Base-by-base conservation (phyloP, 2,113 vertebrate genomes). In the Istiophorus platypterus region DNA sequence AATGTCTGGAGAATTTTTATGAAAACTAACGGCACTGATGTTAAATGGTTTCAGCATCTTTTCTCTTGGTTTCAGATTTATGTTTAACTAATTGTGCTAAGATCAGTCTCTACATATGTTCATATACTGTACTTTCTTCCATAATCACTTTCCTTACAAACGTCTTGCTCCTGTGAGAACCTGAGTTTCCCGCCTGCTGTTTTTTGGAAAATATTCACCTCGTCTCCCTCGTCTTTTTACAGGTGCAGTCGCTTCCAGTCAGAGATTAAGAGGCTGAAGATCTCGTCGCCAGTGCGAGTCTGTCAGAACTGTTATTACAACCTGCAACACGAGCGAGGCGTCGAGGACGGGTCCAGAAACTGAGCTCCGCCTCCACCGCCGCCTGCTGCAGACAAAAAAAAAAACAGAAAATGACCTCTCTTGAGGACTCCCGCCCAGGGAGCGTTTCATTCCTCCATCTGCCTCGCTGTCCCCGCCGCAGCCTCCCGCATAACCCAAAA, bases 291-390 rank as follows among this genome's bases (percentile, higher is more conserved):
- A 0, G 98, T 99, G 73, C 95, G 98, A 2, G 98, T 99, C 57
- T 99, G 98, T 95, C 98, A 99, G 95, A 99, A 98, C 97, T 99
- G 98, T 94, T 98, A 97, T 85, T 99, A 97, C 92, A 99, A 99
- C 93, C 95, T 99, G 62, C 98, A 99, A 83, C 97, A 99, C 0
- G 98, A 99, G 90, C 95, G 96, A 15, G 94, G 95, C 41, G 90
- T 90, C 0, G 97, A 98, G 75, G 97, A 98, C 15, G 92, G 96
- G 66, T 89, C 95, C 85, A 96, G 95, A 80, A 98, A 97, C 84
- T 99, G 95, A 93, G 78, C 76, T 18, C 56, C 59, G 0, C 27
- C 39, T 27, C 41, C 34, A 13, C 17, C 39, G 24, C 41, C 34
- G 10, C 17, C 54, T 24, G 17, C 58, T 7, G 5, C 7, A 29